These are phyloP conservation scores for Thamnophis sirtalis DNA, from an alignment of 2,113 vertebrate species.

Conservation along the genomic window DNA sequence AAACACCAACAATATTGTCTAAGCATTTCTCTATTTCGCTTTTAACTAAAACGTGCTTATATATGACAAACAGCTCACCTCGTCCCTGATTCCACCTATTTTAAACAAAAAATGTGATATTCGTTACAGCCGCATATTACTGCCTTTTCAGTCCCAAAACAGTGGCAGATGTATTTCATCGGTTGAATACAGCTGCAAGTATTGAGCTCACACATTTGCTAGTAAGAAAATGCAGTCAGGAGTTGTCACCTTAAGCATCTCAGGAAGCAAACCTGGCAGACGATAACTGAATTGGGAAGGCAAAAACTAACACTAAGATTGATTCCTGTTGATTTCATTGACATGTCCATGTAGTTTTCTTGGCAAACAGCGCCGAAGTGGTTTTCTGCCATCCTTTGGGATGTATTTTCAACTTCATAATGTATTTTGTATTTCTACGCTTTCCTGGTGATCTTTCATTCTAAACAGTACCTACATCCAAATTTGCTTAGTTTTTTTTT, in stretches of 20 bases:
- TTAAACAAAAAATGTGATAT: not conserved
- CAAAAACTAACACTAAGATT: not conserved
- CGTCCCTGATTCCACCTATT: not conserved
- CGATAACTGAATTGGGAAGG: not conserved
- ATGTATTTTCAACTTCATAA: not conserved
- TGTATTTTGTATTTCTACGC: not conserved
- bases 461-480: not conserved
- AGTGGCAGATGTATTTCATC: not conserved
- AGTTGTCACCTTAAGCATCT: not conserved
- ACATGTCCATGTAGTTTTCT: not conserved
- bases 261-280: not conserved
- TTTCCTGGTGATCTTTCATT: not conserved
- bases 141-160: not conserved
- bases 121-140: not conserved
- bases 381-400: not conserved
- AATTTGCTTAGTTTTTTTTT: not conserved
- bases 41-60: not conserved
- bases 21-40: not conserved
- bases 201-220: not conserved
- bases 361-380: not conserved
- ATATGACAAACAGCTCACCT: not conserved
- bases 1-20: not conserved
- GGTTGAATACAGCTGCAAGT: not conserved
- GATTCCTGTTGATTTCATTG: not conserved
- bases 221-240: not conserved